These are phyloP conservation scores for Microplitis demolitor DNA, from an alignment of 1,140 invertebrate genomes.

Conservation along the genomic window DNA sequence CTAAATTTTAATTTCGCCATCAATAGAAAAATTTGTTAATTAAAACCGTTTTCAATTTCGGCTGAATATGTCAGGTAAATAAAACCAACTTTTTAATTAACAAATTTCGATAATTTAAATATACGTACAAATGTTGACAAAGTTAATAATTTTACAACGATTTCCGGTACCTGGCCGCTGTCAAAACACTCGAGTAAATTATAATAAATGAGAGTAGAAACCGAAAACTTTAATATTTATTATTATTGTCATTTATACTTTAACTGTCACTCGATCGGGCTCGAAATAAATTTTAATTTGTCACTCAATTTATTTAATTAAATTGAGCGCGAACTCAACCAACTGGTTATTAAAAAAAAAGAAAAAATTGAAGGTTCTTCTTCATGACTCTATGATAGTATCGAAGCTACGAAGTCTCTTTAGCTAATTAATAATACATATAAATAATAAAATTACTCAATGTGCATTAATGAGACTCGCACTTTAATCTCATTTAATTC, in stretches of 20 bases:
- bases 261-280: not conserved
- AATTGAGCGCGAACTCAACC: no score
- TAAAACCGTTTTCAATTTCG: no score
- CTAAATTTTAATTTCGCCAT: no score
- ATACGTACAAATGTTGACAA: slow-evolving; percentile 11
- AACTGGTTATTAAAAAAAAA: slow-evolving; percentile 13
- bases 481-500: not conserved
- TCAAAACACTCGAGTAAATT: slow-evolving; percentile 1
- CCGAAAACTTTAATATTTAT: not conserved
- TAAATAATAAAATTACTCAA: slow-evolving; percentile 13
- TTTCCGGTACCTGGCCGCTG: slow-evolving; percentile 25
- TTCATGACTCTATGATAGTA: slow-evolving; percentile 34
- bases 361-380: slow-evolving; percentile 12
- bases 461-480: slow-evolving; percentile 13
- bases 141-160: slow-evolving; percentile 25
- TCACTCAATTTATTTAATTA: no score
- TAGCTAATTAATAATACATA: slow-evolving; percentile 20
- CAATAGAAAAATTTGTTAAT: no score
- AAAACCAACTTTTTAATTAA: not conserved
- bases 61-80: not conserved
- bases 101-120: not conserved
- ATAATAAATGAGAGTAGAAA: not conserved
- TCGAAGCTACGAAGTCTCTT: slow-evolving; percentile 35
- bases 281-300: not conserved
- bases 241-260: not conserved